Evolutionary conservation across 2,113 vertebrate species (phyloP).

Genomic region (Pseudopipra pipra): DNA sequence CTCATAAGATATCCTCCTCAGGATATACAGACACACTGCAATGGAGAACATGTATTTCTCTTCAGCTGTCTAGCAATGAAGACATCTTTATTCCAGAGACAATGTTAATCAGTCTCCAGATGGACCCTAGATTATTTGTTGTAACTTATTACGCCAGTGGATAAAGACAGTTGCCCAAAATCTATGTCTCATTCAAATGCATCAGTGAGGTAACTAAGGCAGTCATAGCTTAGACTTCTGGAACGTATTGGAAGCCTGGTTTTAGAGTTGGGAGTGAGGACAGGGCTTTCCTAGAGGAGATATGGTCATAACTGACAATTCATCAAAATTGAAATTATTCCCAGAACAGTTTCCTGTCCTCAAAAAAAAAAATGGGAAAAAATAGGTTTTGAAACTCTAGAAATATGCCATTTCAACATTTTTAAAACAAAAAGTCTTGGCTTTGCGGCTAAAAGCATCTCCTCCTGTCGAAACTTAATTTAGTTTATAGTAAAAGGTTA

Average conservation of each 20-base stretch:
- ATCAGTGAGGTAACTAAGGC: neutral
- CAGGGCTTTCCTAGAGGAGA: neutral
- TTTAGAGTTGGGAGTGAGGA: neutral
- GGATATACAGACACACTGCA: neutral
- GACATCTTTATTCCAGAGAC: neutral
- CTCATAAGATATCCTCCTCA: neutral
- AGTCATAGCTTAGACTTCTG: neutral
- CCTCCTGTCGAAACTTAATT: neutral
- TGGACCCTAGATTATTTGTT: neutral
- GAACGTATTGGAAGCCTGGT: neutral
- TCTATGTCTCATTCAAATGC: neutral
- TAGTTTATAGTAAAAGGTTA: neutral
- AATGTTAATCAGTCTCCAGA: neutral
- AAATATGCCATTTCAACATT: neutral
- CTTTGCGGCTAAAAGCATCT: neutral
- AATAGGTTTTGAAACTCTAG: neutral
- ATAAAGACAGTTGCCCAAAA: neutral
- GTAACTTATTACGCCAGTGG: neutral
- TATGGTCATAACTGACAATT: neutral
- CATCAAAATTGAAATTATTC: constrained; percentile 8
- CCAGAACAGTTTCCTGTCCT: neutral
- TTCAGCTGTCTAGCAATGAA: neutral
- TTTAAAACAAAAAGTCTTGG: neutral
- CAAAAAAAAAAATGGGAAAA: neutral
- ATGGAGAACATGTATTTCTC: neutral